phyloP scores from a whole-genome alignment of 2,797 vertebrate species.

The Pipistrellus pygmaeus region DNA sequence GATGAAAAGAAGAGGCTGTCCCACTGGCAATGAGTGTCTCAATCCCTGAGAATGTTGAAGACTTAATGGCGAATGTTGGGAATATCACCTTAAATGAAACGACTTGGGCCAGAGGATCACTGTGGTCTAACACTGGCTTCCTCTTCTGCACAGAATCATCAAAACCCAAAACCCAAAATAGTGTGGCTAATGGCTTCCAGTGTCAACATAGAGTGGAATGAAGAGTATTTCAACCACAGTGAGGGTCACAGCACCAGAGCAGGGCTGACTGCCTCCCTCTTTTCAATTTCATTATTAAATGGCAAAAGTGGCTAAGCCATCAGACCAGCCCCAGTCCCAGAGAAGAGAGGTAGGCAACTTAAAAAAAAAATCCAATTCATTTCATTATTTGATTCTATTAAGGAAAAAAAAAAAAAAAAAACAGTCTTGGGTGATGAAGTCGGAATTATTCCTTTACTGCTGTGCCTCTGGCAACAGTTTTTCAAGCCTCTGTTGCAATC shows the following conservation, averaged over 20 bases:
- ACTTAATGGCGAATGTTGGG: not conserved
- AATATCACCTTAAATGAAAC: not conserved
- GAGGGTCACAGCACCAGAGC: no score
- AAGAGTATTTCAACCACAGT: not conserved
- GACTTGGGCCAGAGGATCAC: not conserved
- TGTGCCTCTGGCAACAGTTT: not conserved
- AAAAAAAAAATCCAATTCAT: not conserved
- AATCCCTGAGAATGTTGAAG: not conserved
- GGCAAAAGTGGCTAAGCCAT: not conserved
- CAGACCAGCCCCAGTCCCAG: not conserved
- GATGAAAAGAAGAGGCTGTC: not conserved
- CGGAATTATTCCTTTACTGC: not conserved
- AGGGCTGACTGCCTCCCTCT: not conserved
- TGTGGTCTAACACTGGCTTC: not conserved
- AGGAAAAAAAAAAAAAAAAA: slow-evolving; percentile 48
- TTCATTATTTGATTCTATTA: slow-evolving; percentile 28
- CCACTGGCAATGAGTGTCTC: not conserved
- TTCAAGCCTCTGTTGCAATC: not conserved
- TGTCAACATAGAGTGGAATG: not conserved
- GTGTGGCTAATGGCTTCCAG: not conserved
- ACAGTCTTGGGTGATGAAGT: not conserved
- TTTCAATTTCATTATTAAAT: not conserved
- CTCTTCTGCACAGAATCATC: not conserved
- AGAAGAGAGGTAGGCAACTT: not conserved
- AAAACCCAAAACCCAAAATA: not conserved